These are phyloP conservation scores for Morpho achilles DNA, from an alignment of 2,888 invertebrate genomes.

Conservation along the genomic window DNA sequence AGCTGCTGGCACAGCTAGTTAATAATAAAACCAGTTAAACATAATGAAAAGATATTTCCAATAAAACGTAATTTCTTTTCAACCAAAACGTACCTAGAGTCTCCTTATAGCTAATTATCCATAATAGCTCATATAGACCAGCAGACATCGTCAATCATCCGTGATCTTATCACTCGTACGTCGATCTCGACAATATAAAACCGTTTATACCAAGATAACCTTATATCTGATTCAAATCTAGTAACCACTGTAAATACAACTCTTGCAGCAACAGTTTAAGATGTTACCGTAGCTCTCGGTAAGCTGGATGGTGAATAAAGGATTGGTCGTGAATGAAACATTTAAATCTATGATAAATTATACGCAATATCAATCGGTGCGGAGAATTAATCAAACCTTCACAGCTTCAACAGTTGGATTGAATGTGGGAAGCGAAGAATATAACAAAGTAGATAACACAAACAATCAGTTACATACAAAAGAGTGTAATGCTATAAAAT, in stretches of 20 bases:
- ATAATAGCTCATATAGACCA: slow-evolving; percentile 52
- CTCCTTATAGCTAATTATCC: slow-evolving; percentile 30
- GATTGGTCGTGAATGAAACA: slow-evolving; percentile 62
- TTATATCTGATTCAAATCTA: slow-evolving; percentile 61
- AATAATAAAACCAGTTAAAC: too few species aligned
- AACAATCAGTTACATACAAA: too few species aligned
- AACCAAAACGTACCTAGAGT: slow-evolving; percentile 1
- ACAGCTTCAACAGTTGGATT: slow-evolving; percentile 23
- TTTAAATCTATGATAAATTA: slow-evolving; percentile 58
- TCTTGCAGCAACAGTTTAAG: slow-evolving; percentile 27
- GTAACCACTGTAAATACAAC: slow-evolving; percentile 44
- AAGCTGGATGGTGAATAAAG: slow-evolving; percentile 49
- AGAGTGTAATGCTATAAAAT: too few species aligned
- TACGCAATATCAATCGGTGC: slow-evolving; percentile 67
- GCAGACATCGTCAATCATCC: slow-evolving; percentile 63
- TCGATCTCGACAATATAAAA: slow-evolving; percentile 72
- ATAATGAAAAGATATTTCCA: neutral
- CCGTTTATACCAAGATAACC: slow-evolving; percentile 68
- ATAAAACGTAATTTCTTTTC: neutral
- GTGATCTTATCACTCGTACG: slow-evolving; percentile 62
- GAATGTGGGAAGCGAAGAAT: slow-evolving; percentile 9
- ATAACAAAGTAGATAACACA: too few species aligned
- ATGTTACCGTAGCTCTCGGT: slow-evolving; percentile 32
- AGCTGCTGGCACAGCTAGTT: too few species aligned
- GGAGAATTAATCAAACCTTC: slow-evolving; percentile 66